phyloP scores from a whole-genome alignment of 1,140 invertebrate genomes.

The Trypoxylus dichotomus region DNA sequence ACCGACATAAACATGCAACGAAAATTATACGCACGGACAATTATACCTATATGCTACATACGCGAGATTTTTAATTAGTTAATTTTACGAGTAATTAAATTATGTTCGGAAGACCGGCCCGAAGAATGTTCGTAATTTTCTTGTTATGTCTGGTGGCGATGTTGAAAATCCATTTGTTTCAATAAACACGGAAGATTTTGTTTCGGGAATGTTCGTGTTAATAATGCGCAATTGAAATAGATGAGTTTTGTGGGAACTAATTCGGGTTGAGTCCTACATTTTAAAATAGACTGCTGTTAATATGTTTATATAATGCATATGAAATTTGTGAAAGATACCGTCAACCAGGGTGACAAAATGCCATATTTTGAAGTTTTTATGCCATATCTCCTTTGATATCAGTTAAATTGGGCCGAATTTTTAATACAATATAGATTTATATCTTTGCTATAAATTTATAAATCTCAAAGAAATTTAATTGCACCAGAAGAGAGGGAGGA shows the following conservation, averaged over 20 bases:
- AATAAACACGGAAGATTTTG: background rate
- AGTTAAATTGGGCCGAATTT: no score
- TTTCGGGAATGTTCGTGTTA: background rate
- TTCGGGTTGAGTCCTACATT: no score
- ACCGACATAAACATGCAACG: conserved; percentile 19
- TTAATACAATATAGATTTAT: no score
- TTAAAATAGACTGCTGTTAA: no score
- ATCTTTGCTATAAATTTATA: no score
- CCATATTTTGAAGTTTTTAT: no score
- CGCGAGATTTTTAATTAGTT: background rate
- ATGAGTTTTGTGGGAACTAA: background rate
- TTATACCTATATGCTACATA: conserved; percentile 1
- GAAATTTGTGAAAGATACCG: no score
- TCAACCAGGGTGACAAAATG: no score
- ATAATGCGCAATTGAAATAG: background rate
- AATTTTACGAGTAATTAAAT: background rate
- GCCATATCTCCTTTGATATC: no score
- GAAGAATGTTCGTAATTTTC: conserved; percentile 4
- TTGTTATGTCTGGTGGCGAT: background rate
- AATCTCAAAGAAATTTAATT: no score
- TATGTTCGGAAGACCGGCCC: background rate
- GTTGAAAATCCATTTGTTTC: background rate
- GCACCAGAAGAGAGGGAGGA: no score
- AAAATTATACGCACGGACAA: conserved; percentile 1
- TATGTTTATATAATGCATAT: no score